phyloP scores from a whole-genome alignment of 2,797 vertebrate genomes.

The Premnoplex brunnescens region DNA sequence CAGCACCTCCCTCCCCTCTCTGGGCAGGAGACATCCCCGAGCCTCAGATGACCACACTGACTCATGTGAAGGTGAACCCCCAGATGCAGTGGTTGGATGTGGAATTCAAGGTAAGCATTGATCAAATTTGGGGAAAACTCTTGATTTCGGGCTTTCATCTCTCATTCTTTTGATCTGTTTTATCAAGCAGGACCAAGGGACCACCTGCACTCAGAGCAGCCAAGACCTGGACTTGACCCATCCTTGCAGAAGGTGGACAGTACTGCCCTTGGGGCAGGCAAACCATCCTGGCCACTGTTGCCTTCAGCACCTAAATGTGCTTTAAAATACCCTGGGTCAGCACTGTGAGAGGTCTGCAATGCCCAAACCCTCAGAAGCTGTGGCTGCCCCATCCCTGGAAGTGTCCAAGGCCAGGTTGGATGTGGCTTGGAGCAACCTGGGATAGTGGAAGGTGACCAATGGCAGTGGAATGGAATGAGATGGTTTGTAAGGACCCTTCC shows the following conservation, averaged over 20 bases:
- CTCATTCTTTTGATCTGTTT: not conserved
- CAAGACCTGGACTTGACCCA: not conserved
- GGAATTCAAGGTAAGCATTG: not conserved
- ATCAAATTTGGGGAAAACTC: not conserved
- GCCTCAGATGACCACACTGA: accelerated
- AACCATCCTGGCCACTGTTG: not conserved
- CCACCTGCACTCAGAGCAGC: not conserved
- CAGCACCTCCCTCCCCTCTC: not conserved
- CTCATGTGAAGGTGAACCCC: not conserved
- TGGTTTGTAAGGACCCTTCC: not conserved
- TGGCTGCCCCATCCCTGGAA: not conserved
- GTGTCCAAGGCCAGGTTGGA: not conserved
- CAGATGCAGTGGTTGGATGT: not conserved
- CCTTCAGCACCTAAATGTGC: not conserved
- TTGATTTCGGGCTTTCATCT: not conserved
- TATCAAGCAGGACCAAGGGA: not conserved
- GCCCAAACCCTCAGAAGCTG: accelerated
- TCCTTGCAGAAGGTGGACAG: not conserved
- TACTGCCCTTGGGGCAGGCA: not conserved
- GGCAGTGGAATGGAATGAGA: accelerated
- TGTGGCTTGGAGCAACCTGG: not conserved
- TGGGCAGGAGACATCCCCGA: accelerated
- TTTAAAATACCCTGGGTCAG: not conserved
- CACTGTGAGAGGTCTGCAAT: accelerated
- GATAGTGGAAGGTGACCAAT: not conserved